phyloP scores from a whole-genome alignment of 2,888 invertebrate species.

The Candidula unifasciata region DNA sequence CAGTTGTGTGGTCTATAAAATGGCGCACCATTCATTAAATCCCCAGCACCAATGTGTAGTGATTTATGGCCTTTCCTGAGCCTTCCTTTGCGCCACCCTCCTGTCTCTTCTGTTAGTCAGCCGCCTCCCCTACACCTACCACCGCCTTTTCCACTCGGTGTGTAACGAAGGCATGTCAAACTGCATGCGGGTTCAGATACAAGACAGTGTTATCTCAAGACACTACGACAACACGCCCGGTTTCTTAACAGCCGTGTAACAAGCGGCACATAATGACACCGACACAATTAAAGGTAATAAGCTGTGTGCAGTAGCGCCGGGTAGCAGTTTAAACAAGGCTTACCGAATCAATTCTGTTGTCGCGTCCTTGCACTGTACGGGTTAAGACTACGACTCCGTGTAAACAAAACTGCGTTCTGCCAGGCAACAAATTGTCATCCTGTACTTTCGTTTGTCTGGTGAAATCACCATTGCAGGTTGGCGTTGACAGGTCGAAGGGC shows the following conservation, averaged over 20 bases:
- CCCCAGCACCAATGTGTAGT: no score
- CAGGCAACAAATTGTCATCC: not conserved
- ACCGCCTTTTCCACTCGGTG: no score
- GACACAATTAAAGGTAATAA: slow-evolving; percentile 18
- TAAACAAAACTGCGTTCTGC: not conserved
- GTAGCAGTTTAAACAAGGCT: not conserved
- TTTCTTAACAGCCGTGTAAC: slow-evolving; percentile 2
- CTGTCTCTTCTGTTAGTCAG: not conserved
- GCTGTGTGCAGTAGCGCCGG: not conserved
- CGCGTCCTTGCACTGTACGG: not conserved
- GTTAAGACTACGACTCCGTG: not conserved
- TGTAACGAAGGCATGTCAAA: no score
- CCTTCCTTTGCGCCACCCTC: not conserved
- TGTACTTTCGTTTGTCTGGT: not conserved
- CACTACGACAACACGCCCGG: not conserved
- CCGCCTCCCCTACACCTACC: not conserved
- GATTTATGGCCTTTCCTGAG: no score
- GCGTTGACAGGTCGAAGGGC: no score
- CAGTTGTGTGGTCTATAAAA: no score
- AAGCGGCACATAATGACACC: not conserved
- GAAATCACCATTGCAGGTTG: not conserved
- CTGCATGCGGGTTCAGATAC: not conserved
- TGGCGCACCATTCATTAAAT: no score
- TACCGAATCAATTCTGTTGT: not conserved
- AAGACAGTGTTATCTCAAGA: no score